phyloP scores from a whole-genome alignment of 1,140 invertebrate species.

The Formica exsecta region DNA sequence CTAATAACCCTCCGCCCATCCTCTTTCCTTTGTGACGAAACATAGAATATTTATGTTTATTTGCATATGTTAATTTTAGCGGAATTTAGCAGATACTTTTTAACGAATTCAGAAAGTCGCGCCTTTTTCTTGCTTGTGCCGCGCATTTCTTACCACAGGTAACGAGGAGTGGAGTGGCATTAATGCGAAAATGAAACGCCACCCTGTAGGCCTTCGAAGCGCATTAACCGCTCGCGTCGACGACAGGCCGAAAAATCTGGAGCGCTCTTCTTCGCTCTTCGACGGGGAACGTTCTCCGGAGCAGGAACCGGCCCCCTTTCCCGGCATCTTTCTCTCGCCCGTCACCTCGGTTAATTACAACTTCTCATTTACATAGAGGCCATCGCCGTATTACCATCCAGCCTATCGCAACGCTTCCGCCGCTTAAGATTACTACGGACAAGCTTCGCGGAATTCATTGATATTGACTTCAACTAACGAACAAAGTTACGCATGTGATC shows the following conservation, averaged over 20 bases:
- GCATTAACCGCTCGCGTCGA: slow-evolving; percentile 41
- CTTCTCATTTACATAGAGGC: slow-evolving; percentile 79
- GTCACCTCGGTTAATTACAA: slow-evolving; percentile 75
- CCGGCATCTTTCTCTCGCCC: slow-evolving; percentile 48
- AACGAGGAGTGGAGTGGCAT: slow-evolving; percentile 19
- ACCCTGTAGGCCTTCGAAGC: slow-evolving; percentile 37
- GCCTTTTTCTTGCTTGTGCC: slow-evolving; percentile 11
- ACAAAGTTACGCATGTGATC: background rate
- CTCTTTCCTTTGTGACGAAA: background rate
- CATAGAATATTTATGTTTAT: slow-evolving; percentile 44
- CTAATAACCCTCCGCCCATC: background rate
- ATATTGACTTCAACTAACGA: slow-evolving; percentile 10
- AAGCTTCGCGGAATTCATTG: slow-evolving; percentile 61
- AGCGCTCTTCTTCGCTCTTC: background rate
- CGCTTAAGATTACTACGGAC: slow-evolving; percentile 31
- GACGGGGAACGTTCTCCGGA: slow-evolving; percentile 47
- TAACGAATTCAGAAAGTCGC: slow-evolving; percentile 50
- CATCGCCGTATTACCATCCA: slow-evolving; percentile 54
- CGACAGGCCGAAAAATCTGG: slow-evolving; percentile 40
- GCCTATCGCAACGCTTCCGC: slow-evolving; percentile 56
- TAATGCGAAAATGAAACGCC: slow-evolving; percentile 49
- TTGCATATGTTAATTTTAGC: slow-evolving; percentile 52
- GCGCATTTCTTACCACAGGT: slow-evolving; percentile 14
- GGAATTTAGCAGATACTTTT: slow-evolving; percentile 42
- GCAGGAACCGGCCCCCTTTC: slow-evolving; percentile 18